Evolutionary conservation across 2,797 vertebrate genomes (phyloP).

Genomic region (Eupleurogrammus muticus): DNA sequence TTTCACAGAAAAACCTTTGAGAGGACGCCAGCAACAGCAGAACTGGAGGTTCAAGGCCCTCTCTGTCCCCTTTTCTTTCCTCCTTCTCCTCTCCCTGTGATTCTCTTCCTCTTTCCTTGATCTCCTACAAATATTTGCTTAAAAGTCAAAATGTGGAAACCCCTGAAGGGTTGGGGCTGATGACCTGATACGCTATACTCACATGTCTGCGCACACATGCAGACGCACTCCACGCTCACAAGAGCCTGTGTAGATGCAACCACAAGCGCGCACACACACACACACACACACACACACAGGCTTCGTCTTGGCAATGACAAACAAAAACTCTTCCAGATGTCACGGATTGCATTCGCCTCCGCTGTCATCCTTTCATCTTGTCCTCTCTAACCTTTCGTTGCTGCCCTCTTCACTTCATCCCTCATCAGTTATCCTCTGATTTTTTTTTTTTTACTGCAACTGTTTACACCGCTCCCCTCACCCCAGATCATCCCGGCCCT

Average conservation of each 20-base stretch:
- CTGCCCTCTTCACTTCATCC: slow-evolving; percentile 23
- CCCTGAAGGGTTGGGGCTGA: slow-evolving; percentile 66
- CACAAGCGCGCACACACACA: slow-evolving; percentile 9
- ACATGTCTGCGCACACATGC: not conserved
- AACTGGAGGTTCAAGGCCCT: slow-evolving; percentile 64
- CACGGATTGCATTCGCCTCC: slow-evolving; percentile 32
- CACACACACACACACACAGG: slow-evolving; percentile 17
- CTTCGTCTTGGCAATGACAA: slow-evolving; percentile 55
- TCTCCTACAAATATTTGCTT: slow-evolving; percentile 79
- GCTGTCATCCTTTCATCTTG: slow-evolving; percentile 48
- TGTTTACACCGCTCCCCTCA: slow-evolving; percentile 34
- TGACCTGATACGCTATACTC: slow-evolving; percentile 49
- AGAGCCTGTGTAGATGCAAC: slow-evolving; percentile 18
- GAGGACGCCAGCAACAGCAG: slow-evolving; percentile 80
- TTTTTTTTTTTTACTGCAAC: not conserved
- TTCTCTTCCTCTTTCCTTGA: slow-evolving; percentile 66
- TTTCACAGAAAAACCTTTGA: slow-evolving; percentile 82
- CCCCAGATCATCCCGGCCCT: slow-evolving; percentile 16
- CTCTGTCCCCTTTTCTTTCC: slow-evolving; percentile 61
- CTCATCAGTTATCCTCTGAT: slow-evolving; percentile 37
- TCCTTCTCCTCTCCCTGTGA: slow-evolving; percentile 39
- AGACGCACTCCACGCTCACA: slow-evolving; percentile 19
- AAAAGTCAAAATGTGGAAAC: slow-evolving; percentile 80
- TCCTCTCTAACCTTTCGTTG: slow-evolving; percentile 48
- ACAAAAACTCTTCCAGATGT: slow-evolving; percentile 80